Evolutionary conservation across 2,797 vertebrate species (phyloP).

Genomic region (Amphiprion clarkii): DNA sequence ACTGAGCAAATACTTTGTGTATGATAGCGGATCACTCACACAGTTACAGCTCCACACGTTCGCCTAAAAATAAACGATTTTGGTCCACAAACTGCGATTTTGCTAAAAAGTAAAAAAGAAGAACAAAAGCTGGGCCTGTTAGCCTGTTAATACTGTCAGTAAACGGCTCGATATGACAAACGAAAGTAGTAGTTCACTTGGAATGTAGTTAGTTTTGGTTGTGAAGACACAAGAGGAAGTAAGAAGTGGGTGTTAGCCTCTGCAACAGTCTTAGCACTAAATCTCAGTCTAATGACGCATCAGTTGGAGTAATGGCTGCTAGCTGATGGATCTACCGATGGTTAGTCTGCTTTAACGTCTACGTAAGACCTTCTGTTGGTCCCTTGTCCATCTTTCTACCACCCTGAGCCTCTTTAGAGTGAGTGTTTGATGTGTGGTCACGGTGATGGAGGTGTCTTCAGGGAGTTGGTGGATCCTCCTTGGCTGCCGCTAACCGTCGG

Average conservation of each 20-base stretch:
- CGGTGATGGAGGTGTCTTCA: conserved; percentile 84
- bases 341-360: conserved; percentile 39
- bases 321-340: conserved; percentile 36
- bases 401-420: conserved; percentile 26
- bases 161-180: conserved; percentile 24
- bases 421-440: conserved; percentile 53
- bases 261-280: conserved; percentile 26
- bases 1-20: conserved; percentile 9
- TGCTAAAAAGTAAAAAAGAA: conserved; percentile 5
- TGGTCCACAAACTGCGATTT: conserved; percentile 59
- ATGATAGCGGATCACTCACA: conserved; percentile 42
- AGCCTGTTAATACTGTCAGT: conserved; percentile 50
- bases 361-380: background rate
- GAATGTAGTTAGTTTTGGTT: conserved; percentile 73
- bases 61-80: conserved; percentile 27
- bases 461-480: conserved; percentile 84
- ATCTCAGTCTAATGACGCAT: conserved; percentile 34
- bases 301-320: conserved; percentile 34
- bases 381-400: conserved; percentile 16
- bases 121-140: conserved; percentile 25
- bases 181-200: conserved; percentile 48
- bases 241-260: conserved; percentile 41
- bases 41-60: conserved; percentile 38
- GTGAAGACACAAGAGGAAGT: conserved; percentile 62
- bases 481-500: conserved; percentile 79